Base-by-base conservation (phyloP, 2,113 vertebrate species). In the Aptenodytes patagonicus region DNA sequence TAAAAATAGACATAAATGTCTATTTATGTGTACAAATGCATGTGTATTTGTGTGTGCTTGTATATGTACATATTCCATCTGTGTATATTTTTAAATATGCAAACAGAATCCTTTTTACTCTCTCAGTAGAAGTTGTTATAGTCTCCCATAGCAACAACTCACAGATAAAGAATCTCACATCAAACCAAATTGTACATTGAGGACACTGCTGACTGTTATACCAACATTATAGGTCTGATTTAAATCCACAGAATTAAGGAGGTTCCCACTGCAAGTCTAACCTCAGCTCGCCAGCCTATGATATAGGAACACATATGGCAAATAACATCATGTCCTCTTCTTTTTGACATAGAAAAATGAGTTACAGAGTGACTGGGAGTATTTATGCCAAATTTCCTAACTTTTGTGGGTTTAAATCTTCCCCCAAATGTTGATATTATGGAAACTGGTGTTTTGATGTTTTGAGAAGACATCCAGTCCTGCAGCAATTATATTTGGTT, bases 121-220 rank as follows among this genome's bases (percentile, higher is more conserved):
- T 90, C 38, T 92, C 44, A 54, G 61, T 68, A 93, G 80, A 96
- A 87, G 52, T 91, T 87, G 66, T 66, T 93, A 79, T 36, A 71
- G 40, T 88, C 66, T 95, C 97, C 91, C 96, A 79, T 92, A 92
- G 77, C 90, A 97, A 97, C 90, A 93, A 82, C 57, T 93, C 80
- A 89, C 51, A 81, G 62, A 92, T 78, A 95, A 95, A 95, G 61
- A 92, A 78, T 79, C 92, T 94, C 55, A 26, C 68, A 93, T 90
- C 90, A 92, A 95, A 93, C 19, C 15, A 84, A 96, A 94, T 34
- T 87, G 52, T 76, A 69, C 89, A 52, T 81, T 0, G 36, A 97
- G 69, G 83, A 92, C 60, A 44, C 24, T 52, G 34, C 18, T 87
- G 60, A 72, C 52, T 78, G 20, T 76, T 91, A 84, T 47, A 42